These are phyloP conservation scores for Phrynosoma blainvillii DNA, from an alignment of 2,113 vertebrate genomes.

Conservation along the genomic window DNA sequence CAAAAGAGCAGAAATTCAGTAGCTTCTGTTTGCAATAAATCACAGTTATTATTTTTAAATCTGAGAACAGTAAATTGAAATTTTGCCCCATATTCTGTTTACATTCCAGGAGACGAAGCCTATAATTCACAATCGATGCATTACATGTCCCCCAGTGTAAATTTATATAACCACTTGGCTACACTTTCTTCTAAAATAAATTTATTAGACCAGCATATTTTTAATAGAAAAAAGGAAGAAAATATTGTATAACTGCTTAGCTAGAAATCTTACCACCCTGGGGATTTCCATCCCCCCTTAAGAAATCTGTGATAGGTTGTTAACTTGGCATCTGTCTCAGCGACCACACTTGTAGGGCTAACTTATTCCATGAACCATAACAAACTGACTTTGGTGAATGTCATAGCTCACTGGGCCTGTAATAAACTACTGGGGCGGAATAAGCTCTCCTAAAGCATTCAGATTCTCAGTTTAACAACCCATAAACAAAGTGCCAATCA, in stretches of 20 bases:
- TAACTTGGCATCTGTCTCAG: conserved; percentile 24
- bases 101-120: background rate
- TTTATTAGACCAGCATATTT: background rate
- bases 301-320: background rate
- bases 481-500: conserved; percentile 39
- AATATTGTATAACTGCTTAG: background rate
- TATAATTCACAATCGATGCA: background rate
- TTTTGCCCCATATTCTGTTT: background rate
- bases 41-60: background rate
- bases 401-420: conserved; percentile 34
- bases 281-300: background rate
- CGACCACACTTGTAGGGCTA: conserved; percentile 39
- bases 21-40: background rate
- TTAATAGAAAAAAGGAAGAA: background rate
- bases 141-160: background rate
- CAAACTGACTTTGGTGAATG: conserved; percentile 17
- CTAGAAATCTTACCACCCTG: background rate
- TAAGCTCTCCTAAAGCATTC: conserved; percentile 52
- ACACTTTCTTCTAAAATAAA: background rate
- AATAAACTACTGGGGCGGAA: conserved; percentile 45
- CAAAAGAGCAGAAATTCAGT: background rate
- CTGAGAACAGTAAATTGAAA: background rate
- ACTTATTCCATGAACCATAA: conserved; percentile 33
- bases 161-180: background rate
- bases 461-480: conserved; percentile 16